Conservation (phyloP, 2,113 vertebrate genomes). For the Carettochelys insculpta region DNA sequence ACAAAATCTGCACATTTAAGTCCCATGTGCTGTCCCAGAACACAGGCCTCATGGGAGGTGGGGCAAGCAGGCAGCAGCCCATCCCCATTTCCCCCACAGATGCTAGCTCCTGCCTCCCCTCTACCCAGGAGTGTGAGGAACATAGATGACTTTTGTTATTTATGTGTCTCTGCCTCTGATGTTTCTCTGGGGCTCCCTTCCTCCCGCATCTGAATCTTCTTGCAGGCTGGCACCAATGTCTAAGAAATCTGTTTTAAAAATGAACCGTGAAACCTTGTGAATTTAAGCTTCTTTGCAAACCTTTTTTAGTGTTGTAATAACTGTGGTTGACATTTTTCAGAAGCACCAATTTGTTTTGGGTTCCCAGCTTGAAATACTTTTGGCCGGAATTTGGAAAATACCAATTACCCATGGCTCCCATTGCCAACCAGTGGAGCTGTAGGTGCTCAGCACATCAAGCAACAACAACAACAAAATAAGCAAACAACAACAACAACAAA, state of each 20-base stretch:
- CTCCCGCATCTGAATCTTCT: not conserved
- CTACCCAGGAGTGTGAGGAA: no score
- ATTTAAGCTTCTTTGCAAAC: not conserved
- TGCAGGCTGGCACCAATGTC: not conserved
- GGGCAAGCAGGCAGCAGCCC: no score
- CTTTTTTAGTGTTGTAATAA: not conserved
- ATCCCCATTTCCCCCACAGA: no score
- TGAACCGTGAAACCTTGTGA: not conserved
- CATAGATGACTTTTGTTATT: no score
- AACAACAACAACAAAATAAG: no score
- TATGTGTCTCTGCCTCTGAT: no score
- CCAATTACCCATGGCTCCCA: not conserved
- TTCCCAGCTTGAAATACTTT: not conserved
- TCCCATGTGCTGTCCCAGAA: not conserved
- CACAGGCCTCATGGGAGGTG: no score
- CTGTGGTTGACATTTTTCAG: not conserved
- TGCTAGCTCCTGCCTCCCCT: no score
- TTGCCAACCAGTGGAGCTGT: not conserved
- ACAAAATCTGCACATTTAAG: not conserved
- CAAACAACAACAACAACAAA: no score
- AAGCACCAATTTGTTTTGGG: constrained; percentile 13
- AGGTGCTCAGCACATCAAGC: not conserved
- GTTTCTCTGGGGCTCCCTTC: no score
- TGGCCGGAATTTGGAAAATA: not conserved
- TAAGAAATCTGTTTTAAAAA: not conserved